Conservation (phyloP, 2,797 vertebrate species). For the Rhodeus uyekii region DNA sequence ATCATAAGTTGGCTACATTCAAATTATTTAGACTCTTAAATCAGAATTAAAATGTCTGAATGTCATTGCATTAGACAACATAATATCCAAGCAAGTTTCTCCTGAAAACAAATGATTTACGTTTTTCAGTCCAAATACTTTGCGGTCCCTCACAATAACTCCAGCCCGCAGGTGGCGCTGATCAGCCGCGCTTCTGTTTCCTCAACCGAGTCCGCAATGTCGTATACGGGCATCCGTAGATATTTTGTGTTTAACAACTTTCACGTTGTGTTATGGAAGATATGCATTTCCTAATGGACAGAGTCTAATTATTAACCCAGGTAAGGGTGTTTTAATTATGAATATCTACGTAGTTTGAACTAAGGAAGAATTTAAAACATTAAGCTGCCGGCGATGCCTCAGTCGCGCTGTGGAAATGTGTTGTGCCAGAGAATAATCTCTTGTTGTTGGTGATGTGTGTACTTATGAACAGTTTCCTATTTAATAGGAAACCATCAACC, state of each 20-base stretch:
- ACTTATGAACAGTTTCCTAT: not conserved
- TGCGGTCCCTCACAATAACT: not conserved
- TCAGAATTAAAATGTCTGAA: not conserved
- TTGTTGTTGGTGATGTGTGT: not conserved
- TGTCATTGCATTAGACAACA: not conserved
- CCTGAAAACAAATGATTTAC: not conserved
- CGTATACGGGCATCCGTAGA: conserved; percentile 2
- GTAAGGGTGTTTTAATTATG: not conserved
- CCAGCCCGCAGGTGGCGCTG: conserved; percentile 10
- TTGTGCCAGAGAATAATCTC: not conserved
- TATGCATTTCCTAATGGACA: not conserved
- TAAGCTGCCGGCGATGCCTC: too few species aligned
- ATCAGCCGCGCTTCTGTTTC: not conserved
- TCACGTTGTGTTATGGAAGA: not conserved
- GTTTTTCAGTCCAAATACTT: not conserved
- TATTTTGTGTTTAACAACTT: conserved; percentile 2
- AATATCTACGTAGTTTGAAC: not conserved
- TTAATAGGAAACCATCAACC: not conserved
- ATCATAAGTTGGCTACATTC: not conserved
- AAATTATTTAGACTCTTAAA: not conserved
- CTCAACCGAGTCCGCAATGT: not conserved
- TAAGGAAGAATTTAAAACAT: not conserved
- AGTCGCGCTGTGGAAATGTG: not conserved
- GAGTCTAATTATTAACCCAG: not conserved
- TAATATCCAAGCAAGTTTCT: not conserved